Conservation (phyloP, 2,113 vertebrate species). For the Salvator merianae region DNA sequence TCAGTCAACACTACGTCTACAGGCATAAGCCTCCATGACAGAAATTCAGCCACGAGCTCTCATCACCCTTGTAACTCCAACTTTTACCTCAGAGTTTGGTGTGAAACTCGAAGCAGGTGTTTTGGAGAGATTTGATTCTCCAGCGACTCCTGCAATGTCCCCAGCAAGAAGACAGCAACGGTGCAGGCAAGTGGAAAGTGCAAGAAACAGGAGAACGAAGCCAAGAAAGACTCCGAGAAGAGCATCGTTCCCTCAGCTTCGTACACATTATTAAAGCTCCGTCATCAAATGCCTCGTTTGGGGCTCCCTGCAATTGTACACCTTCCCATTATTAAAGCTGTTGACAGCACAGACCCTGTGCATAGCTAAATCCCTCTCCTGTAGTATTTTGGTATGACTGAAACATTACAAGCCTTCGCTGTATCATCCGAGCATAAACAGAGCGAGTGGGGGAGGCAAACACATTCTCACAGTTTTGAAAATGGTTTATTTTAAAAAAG, state of each 20-base stretch:
- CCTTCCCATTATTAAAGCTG: slow-evolving; percentile 12
- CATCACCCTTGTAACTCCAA: slow-evolving; percentile 48
- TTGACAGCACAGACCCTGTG: slow-evolving; percentile 10
- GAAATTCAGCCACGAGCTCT: slow-evolving; percentile 47
- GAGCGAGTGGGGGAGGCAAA: not conserved
- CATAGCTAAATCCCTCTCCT: slow-evolving; percentile 22
- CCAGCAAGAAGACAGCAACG: slow-evolving; percentile 13
- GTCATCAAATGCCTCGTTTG: slow-evolving; percentile 26
- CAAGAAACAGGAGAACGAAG: slow-evolving; percentile 1
- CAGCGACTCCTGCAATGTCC: slow-evolving; percentile 23
- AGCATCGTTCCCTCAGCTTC: not conserved
- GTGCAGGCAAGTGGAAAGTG: not conserved
- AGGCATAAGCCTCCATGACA: slow-evolving; percentile 59
- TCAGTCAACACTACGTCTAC: slow-evolving; percentile 76
- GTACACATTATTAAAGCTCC: not conserved
- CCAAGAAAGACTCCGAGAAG: not conserved
- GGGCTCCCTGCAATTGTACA: not conserved
- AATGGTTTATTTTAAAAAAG: not conserved
- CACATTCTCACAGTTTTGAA: slow-evolving; percentile 17
- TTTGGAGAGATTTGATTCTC: slow-evolving; percentile 14
- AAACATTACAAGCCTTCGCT: slow-evolving; percentile 1
- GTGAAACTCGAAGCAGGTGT: slow-evolving; percentile 21
- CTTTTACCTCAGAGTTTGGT: slow-evolving; percentile 31
- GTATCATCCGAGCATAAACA: slow-evolving; percentile 25
- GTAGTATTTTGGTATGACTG: slow-evolving; percentile 17